Conservation (phyloP, 2,797 vertebrate genomes). For the Molothrus ater region DNA sequence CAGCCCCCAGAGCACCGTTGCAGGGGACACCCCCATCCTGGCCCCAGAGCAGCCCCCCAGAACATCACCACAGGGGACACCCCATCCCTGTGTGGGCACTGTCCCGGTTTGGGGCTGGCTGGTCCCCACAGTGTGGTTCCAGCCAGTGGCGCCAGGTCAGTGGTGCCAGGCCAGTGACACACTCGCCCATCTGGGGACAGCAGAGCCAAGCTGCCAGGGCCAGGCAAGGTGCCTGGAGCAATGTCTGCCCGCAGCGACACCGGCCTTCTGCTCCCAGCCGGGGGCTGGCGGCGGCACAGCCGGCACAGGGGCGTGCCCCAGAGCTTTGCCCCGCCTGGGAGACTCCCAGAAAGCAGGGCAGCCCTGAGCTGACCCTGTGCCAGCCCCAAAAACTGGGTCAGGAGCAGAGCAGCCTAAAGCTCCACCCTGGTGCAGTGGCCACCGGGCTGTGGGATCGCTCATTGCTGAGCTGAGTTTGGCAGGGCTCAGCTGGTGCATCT, state of each 20-base stretch:
- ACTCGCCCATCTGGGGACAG: not conserved
- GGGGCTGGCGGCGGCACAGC: not conserved
- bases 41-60: rapidly evolving
- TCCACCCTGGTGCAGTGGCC: not conserved
- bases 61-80: not conserved
- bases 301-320: not conserved
- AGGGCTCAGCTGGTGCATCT: not conserved
- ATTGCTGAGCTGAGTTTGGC: not conserved
- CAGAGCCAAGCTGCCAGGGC: not conserved
- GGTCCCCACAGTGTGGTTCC: rapidly evolving
- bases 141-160: not conserved
- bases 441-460: rapidly evolving
- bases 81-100: rapidly evolving
- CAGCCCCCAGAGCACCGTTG: rapidly evolving
- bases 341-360: not conserved
- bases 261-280: not conserved
- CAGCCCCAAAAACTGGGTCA: not conserved
- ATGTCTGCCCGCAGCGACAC: not conserved
- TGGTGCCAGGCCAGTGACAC: not conserved
- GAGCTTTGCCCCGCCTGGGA: not conserved
- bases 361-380: not conserved
- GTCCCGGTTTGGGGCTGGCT: not conserved
- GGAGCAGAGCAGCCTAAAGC: not conserved
- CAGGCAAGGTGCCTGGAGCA: not conserved
- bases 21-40: too few relatives aligned